Conservation (phyloP, 2,113 vertebrate genomes). For the Aramus guarauna region DNA sequence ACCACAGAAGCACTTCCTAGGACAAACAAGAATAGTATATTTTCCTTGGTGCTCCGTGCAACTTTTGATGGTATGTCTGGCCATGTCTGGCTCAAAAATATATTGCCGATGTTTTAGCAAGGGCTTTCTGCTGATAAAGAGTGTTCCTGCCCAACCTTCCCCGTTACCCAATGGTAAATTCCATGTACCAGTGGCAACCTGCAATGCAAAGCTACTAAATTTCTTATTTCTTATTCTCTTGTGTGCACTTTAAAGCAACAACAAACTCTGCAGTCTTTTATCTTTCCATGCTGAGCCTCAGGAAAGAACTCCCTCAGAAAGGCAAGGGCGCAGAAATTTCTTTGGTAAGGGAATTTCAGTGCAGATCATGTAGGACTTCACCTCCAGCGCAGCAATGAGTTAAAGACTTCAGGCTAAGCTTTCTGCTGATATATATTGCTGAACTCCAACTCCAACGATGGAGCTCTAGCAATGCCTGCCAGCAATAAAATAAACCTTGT, state of each 20-base stretch:
- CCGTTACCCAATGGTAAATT: background rate
- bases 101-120: background rate
- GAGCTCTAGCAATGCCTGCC: background rate
- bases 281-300: background rate
- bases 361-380: background rate
- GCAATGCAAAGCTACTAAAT: background rate
- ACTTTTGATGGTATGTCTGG: background rate
- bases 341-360: background rate
- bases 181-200: background rate
- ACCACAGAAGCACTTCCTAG: background rate
- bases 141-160: background rate
- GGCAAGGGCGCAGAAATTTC: background rate
- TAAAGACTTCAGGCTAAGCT: background rate
- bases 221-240: background rate
- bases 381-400: background rate
- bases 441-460: background rate
- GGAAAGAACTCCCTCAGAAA: background rate
- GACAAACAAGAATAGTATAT: rapidly evolving
- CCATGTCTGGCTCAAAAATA: background rate
- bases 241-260: background rate
- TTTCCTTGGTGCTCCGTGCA: background rate
- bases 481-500: background rate
- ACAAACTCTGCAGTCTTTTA: background rate
- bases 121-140: background rate
- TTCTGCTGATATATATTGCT: background rate